Conservation (phyloP, 2,113 vertebrate species). For the Arizona elegans region DNA sequence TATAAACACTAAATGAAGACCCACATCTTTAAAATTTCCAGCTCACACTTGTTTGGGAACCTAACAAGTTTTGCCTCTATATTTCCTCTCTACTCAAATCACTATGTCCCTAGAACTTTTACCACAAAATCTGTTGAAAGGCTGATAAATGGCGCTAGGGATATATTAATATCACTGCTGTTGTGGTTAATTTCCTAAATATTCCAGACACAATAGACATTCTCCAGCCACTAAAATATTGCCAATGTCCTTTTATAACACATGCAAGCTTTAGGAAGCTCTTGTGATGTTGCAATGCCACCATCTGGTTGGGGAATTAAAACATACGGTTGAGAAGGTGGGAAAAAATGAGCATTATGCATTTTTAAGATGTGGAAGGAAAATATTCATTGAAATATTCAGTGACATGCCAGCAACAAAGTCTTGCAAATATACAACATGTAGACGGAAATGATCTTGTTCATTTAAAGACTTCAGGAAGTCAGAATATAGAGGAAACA, state of each 20-base stretch:
- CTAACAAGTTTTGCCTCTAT: neutral
- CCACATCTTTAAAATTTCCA: neutral
- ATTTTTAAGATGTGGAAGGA: slow-evolving; percentile 30
- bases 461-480: slow-evolving; percentile 32
- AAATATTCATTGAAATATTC: slow-evolving; percentile 37
- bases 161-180: neutral
- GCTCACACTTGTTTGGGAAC: neutral
- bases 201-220: slow-evolving; percentile 22
- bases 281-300: slow-evolving; percentile 61
- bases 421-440: slow-evolving; percentile 31
- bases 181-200: slow-evolving; percentile 19
- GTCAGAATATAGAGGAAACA: slow-evolving; percentile 5
- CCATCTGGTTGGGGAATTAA: slow-evolving; percentile 56
- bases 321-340: slow-evolving; percentile 47
- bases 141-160: neutral
- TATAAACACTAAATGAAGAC: neutral
- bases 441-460: slow-evolving; percentile 11
- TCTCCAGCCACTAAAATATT: slow-evolving; percentile 27
- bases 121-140: slow-evolving; percentile 5
- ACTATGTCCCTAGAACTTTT: neutral
- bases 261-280: slow-evolving; percentile 32
- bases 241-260: slow-evolving; percentile 15
- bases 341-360: slow-evolving; percentile 12
- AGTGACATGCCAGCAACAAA: neutral
- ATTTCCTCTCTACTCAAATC: neutral